Percentiles rank a stretch among this genome's conserved stretches.
Conservation (phyloP, 2,797 vertebrate genomes). For the Distichodus sexfasciatus region DNA sequence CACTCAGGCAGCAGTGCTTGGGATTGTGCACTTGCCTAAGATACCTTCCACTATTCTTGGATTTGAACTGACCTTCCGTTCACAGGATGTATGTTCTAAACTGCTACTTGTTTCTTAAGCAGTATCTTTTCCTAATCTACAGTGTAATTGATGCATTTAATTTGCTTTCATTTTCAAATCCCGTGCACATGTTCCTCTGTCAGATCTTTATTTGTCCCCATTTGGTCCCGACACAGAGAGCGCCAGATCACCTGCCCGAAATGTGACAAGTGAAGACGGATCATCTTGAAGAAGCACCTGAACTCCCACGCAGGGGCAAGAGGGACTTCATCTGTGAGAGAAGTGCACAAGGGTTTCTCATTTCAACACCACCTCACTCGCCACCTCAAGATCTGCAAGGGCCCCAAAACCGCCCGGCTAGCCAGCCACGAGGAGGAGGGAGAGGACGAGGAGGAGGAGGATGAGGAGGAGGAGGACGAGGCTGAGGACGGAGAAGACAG, state of each 20-base stretch:
- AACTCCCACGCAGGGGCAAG: slow-evolving; percentile 95
- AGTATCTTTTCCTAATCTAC: too few relatives aligned
- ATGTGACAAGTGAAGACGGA: slow-evolving; percentile 95
- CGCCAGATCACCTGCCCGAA: slow-evolving; percentile 94
- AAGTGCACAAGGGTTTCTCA: too few relatives aligned
- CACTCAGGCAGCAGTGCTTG: too few relatives aligned
- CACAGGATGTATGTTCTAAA: too few relatives aligned
- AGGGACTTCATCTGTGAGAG: slow-evolving; percentile 97
- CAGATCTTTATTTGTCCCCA: neutral
- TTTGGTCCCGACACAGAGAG: slow-evolving; percentile 72
- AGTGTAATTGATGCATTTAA: too few relatives aligned
- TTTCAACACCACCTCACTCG: slow-evolving; percentile 98
- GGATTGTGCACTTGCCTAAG: too few relatives aligned
- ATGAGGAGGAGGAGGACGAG: slow-evolving; percentile 39
- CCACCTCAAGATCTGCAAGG: slow-evolving; percentile 98
- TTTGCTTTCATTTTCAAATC: too few relatives aligned
- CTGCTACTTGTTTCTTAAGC: too few relatives aligned
- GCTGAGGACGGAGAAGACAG: slow-evolving; percentile 40
- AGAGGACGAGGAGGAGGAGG: slow-evolving; percentile 41
- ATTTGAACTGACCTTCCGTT: too few relatives aligned
- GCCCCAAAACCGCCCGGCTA: slow-evolving; percentile 80
- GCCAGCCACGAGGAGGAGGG: slow-evolving; percentile 59
- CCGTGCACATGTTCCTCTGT: too few relatives aligned
- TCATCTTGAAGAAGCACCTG: slow-evolving; percentile 96
- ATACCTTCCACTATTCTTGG: too few relatives aligned